A percentile compares a stretch with the other conserved stretches of the same genome.
phyloP scores from a whole-genome alignment of 2,888 invertebrate species.

The Ichneumoninae sp. region DNA sequence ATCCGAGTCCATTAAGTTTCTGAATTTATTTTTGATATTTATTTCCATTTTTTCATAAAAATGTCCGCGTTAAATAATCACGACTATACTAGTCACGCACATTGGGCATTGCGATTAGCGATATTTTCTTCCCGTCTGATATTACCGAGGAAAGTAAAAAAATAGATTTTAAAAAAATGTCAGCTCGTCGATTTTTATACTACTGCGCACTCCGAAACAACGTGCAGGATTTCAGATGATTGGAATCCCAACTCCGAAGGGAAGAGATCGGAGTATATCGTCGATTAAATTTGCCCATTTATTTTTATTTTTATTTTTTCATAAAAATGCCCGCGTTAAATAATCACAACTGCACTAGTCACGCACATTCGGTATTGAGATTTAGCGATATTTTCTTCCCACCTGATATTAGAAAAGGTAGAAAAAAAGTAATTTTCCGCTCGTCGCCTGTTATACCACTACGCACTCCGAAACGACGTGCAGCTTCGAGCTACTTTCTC shows the following conservation, averaged over 20 bases:
- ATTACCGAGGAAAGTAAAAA: no score
- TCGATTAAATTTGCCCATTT: no score
- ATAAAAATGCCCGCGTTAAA: no score
- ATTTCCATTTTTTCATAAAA: neutral
- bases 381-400: neutral
- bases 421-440: slow-evolving; percentile 6
- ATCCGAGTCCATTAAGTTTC: neutral
- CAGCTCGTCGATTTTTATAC: no score
- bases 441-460: neutral
- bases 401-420: neutral
- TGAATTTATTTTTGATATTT: slow-evolving; percentile 37
- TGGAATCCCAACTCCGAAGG: no score
- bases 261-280: no score
- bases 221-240: neutral
- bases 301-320: no score
- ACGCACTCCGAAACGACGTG: slow-evolving; percentile 29
- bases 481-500: slow-evolving; percentile 37
- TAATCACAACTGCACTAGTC: no score
- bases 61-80: no score
- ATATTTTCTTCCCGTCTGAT: neutral
- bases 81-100: neutral
- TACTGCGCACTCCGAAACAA: slow-evolving; percentile 6
- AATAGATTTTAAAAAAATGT: no score
- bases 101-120: neutral
- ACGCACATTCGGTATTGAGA: neutral